These are phyloP conservation scores for Lucilia cuprina DNA, from an alignment of 1,140 invertebrate species.

Conservation along the genomic window DNA sequence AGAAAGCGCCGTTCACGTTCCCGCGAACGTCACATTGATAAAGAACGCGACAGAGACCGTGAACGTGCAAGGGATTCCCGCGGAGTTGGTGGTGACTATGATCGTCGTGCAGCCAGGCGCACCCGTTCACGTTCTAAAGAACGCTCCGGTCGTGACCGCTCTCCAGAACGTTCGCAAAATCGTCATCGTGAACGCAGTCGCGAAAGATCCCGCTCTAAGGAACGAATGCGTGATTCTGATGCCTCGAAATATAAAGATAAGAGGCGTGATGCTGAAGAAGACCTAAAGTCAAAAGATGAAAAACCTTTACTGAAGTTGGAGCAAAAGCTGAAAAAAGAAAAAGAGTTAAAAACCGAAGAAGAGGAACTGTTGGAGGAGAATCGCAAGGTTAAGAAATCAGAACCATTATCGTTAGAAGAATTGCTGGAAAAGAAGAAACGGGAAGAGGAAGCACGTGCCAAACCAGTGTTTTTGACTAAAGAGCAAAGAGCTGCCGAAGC, in stretches of 20 bases:
- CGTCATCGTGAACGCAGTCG: slow-evolving; percentile 26
- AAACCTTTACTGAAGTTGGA: not conserved
- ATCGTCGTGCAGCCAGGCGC: slow-evolving; percentile 45
- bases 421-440: slow-evolving; percentile 95
- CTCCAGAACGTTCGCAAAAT: slow-evolving; percentile 36
- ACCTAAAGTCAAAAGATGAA: slow-evolving; percentile 39
- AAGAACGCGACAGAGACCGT: slow-evolving; percentile 40
- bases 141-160: slow-evolving; percentile 8
- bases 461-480: slow-evolving; percentile 97
- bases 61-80: slow-evolving; percentile 43
- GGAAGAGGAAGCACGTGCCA: slow-evolving; percentile 90
- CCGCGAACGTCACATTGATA: slow-evolving; percentile 60
- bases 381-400: slow-evolving; percentile 62
- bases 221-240: slow-evolving; percentile 29
- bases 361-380: slow-evolving; percentile 27
- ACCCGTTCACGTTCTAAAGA: slow-evolving; percentile 56
- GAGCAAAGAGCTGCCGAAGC: slow-evolving; percentile 92
- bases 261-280: slow-evolving; percentile 46
- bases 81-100: slow-evolving; percentile 52
- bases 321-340: slow-evolving; percentile 55
- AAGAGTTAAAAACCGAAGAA: slow-evolving; percentile 45
- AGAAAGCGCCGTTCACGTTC: slow-evolving; percentile 66
- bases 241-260: slow-evolving; percentile 48
- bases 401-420: slow-evolving; percentile 96
- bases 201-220: slow-evolving; percentile 63